Base-by-base conservation (phyloP, 2,888 invertebrate species). In the Hypsopygia costalis region DNA sequence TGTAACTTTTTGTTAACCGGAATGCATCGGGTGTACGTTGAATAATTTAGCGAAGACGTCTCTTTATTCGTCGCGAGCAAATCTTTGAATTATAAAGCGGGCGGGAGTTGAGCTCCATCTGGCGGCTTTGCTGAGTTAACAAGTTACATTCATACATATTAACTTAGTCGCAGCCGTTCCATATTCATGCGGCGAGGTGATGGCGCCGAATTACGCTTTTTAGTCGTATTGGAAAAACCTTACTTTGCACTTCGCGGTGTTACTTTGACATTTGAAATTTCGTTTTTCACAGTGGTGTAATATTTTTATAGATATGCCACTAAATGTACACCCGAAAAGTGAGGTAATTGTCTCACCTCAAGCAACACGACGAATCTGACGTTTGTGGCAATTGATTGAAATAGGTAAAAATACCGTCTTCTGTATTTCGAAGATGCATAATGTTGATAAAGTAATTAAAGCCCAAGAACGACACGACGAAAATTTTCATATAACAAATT, bases 81-180 rank as follows among this genome's bases (percentile, higher is more conserved):
- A 83, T 83, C 80, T 80, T 78, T 82, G 81, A 81, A 83, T 86
- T 85, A 83, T 83, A 79, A 77, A 82, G 72, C 56, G 69, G 58
- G 62, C 68, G 63, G 68, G 73, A 69, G 55, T 62, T 59, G 51
- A 59, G 58, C 60, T 63, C 64, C 76, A 76, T 68, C 70, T 75
- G 74, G 55, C 60, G 62, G 62, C 59, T 47, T 49, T 55, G 56
- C 65, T 62, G 57, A 73, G 75, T 72, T 80, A 78, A 74, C 77
- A 75, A 81, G 77, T 75, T 63, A 75, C 76, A 71, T 81, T 81
- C 81, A 83, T 85, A 81, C 81, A 85, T 85, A 83, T 85, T 86
- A 82, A 85, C 76, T 71, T 62, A 58, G 68, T 58, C 61, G 60
- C 61, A 66, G 67, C 64, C 66, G 61, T 68, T 77, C 72, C 76